Base-by-base conservation (phyloP, 2,113 vertebrate genomes). In the Oncorhynchus gorbuscha region DNA sequence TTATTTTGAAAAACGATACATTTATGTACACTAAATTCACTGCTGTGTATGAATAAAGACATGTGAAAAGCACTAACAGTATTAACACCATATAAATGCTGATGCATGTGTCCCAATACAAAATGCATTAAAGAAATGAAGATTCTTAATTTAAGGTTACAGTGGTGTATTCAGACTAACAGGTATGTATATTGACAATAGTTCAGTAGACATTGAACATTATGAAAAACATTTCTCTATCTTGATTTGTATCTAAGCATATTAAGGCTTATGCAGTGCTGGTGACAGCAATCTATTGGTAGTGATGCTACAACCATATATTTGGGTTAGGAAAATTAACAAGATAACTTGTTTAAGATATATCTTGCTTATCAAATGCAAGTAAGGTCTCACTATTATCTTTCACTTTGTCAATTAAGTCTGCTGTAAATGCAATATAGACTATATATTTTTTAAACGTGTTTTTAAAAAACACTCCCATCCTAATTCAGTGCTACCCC, bases 1-100 rank as follows among this genome's bases (percentile, higher is more conserved):
- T 66, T 92, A 89, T 45, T 89, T 89, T 86, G 70, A 81, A 90
- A 90, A 92, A 84, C 45, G 24, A 77, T 69, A 69, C 45, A 66
- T 71, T 81, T 77, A 79, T 75, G 82, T 81, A 3, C 51, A 55
- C 51, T 51, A 51, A 24, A 69, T 68, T 55, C 2, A 78, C 73
- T 78, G 73, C 16, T 58, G 64, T n/a, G 59, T 62, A 55, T 79
- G 75, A 79, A 84, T 79, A 78, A 80, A 85, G 79, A 24, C 16
- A 55, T 80, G 73, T 85, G 28, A 73, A 79, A 78, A 74, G 48
- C 39, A 45, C 39, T 3, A 45, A 45, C 39, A 45, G 39, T 45
- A 45, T 45, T 45, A 11, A 11, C 39, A 9, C 6, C 74, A 59
- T 76, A 14, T 26, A 39, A 71, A 55, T 82, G 55, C 49, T 76